Conservation (phyloP, 2,797 vertebrate species). For the Scarus forsteni region DNA sequence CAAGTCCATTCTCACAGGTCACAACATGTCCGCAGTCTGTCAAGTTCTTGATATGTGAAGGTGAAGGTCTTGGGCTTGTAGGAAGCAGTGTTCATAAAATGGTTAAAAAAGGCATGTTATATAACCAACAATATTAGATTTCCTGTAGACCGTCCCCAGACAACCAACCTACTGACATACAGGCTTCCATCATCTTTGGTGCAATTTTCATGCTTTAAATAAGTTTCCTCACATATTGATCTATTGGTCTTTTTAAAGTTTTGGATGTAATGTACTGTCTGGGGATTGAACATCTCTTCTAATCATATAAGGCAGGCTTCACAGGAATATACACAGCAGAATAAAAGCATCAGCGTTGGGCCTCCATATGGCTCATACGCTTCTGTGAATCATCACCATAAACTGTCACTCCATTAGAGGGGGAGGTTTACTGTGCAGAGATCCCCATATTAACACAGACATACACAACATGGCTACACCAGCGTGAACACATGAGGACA, state of each 20-base stretch:
- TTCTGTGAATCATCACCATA: slow-evolving; percentile 1
- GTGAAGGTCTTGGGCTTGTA: neutral
- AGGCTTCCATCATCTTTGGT: neutral
- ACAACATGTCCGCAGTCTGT: neutral
- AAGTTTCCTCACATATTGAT: too few relatives aligned
- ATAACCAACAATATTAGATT: neutral
- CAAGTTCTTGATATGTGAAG: slow-evolving; percentile 5
- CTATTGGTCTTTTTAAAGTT: too few relatives aligned
- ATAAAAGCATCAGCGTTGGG: slow-evolving; percentile 1
- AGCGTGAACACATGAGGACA: slow-evolving; percentile 21
- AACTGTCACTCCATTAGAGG: slow-evolving; percentile 9
- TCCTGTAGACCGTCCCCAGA: neutral
- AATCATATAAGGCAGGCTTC: too few relatives aligned
- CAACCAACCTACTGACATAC: neutral
- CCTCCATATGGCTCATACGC: slow-evolving; percentile 6
- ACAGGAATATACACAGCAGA: neutral
- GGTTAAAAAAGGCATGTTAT: neutral
- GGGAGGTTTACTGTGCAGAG: neutral
- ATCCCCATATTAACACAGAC: slow-evolving; percentile 8
- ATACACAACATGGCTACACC: slow-evolving; percentile 15
- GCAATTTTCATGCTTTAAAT: too few relatives aligned
- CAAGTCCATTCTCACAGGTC: slow-evolving; percentile 6
- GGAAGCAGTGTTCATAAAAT: slow-evolving; percentile 1
- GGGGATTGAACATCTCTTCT: too few relatives aligned
- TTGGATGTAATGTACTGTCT: too few relatives aligned